Conservation (phyloP, 2,113 vertebrate genomes). For the Anolis carolinensis region DNA sequence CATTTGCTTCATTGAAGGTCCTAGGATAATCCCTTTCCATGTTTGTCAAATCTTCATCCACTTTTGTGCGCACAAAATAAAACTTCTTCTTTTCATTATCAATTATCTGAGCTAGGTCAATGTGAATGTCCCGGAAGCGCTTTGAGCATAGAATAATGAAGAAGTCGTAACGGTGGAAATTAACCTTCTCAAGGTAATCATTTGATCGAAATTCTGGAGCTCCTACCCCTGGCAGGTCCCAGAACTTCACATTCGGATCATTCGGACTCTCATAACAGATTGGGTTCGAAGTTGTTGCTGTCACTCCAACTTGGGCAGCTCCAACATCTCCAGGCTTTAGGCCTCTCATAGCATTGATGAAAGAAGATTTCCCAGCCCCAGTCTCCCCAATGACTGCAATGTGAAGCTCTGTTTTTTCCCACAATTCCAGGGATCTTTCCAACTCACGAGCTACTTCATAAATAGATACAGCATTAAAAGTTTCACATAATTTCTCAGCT, state of each 20-base stretch:
- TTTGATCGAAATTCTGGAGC: rapidly evolving
- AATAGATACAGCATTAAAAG: too few relatives aligned
- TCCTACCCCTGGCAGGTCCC: slow-evolving; percentile 4
- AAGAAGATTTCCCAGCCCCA: too few relatives aligned
- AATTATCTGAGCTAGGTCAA: not conserved
- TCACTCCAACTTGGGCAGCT: too few relatives aligned
- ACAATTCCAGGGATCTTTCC: too few relatives aligned
- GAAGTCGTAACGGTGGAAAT: not conserved
- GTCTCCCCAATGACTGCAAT: too few relatives aligned
- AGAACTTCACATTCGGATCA: not conserved
- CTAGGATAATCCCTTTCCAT: too few relatives aligned
- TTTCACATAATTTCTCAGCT: too few relatives aligned
- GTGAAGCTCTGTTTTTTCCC: too few relatives aligned
- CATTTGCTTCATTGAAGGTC: not conserved
- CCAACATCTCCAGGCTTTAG: too few relatives aligned
- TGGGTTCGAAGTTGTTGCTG: not conserved
- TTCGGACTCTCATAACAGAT: not conserved
- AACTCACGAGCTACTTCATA: too few relatives aligned
- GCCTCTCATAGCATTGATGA: too few relatives aligned
- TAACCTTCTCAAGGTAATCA: not conserved
- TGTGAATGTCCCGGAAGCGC: not conserved
- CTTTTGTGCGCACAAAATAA: not conserved
- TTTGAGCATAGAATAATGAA: not conserved
- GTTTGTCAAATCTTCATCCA: not conserved
- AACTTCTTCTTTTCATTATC: not conserved